phyloP scores from a whole-genome alignment of 2,888 invertebrate genomes.

The Actias luna region DNA sequence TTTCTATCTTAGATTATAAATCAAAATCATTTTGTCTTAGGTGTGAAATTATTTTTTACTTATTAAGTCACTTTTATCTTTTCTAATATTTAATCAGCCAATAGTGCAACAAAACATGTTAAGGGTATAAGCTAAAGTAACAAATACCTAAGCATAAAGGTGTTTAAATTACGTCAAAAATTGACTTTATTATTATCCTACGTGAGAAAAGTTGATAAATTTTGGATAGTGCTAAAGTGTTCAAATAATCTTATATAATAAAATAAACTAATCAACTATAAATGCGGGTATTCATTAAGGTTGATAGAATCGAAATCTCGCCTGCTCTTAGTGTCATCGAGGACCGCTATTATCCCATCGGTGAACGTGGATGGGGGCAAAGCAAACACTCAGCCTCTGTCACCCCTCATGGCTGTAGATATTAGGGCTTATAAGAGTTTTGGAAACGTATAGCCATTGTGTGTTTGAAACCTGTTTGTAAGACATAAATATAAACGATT shows the following conservation, averaged over 20 bases:
- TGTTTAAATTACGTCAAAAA: background rate
- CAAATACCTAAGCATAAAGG: too few relatives aligned
- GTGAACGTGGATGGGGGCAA: constrained; percentile 56
- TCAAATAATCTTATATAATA: constrained; percentile 26
- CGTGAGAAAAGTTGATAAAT: background rate
- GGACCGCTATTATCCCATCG: constrained; percentile 69
- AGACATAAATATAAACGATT: constrained; percentile 6
- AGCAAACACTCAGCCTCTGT: constrained; percentile 62
- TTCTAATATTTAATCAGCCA: too few relatives aligned
- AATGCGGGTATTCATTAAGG: constrained; percentile 60
- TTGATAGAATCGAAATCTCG: constrained; percentile 44
- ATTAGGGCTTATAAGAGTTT: constrained; percentile 16
- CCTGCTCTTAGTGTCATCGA: constrained; percentile 41
- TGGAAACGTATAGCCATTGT: constrained; percentile 14
- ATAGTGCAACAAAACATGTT: too few relatives aligned
- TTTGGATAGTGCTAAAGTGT: background rate
- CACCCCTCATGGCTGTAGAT: constrained; percentile 28
- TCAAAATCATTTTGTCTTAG: too few relatives aligned
- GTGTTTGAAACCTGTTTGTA: background rate
- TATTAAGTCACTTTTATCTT: too few relatives aligned
- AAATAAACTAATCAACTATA: constrained; percentile 46
- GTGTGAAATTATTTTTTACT: too few relatives aligned
- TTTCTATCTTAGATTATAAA: too few relatives aligned
- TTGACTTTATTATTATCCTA: background rate
- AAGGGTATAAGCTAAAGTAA: too few relatives aligned